Evolutionary conservation across 1,140 invertebrate species (phyloP).

Genomic region (Papilio aristodemus): DNA sequence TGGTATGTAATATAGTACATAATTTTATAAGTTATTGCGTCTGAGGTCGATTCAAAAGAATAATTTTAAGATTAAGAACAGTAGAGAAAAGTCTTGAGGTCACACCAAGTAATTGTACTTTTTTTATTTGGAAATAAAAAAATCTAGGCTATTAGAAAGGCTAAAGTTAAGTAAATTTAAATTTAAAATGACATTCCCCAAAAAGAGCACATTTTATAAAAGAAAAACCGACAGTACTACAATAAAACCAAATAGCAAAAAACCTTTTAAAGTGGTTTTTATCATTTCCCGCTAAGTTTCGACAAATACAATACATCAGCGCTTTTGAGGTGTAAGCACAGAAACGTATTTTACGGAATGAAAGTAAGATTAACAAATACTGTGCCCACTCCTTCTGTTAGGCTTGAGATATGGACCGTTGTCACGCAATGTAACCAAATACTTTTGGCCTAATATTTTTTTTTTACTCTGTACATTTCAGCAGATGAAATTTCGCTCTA

Average conservation of each 20-base stretch:
- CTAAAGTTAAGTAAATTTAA: too few species aligned
- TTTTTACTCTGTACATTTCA: constrained; percentile 11
- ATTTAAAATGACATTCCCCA: too few species aligned
- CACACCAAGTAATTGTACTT: too few species aligned
- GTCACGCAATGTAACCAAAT: constrained; percentile 54
- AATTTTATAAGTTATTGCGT: too few species aligned
- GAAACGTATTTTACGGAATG: constrained; percentile 60
- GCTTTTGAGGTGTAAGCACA: constrained; percentile 42
- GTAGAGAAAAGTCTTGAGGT: too few species aligned
- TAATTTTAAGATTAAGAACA: too few species aligned
- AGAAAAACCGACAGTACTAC: not conserved
- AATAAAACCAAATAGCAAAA: constrained; percentile 10
- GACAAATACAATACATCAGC: constrained; percentile 32
- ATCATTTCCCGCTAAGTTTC: constrained; percentile 17
- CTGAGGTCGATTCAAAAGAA: too few species aligned
- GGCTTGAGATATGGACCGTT: constrained; percentile 49
- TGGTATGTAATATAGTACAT: too few species aligned
- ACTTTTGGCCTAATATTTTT: constrained; percentile 26
- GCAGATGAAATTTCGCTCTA: constrained; percentile 8
- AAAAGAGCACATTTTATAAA: not conserved
- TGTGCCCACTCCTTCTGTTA: constrained; percentile 54
- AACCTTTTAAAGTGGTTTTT: not conserved
- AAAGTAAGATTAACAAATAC: constrained; percentile 67
- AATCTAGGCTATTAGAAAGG: too few species aligned
- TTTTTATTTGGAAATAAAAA: too few species aligned